Conservation (phyloP, 2,797 vertebrate species). For the Hippoglossus hippoglossus region DNA sequence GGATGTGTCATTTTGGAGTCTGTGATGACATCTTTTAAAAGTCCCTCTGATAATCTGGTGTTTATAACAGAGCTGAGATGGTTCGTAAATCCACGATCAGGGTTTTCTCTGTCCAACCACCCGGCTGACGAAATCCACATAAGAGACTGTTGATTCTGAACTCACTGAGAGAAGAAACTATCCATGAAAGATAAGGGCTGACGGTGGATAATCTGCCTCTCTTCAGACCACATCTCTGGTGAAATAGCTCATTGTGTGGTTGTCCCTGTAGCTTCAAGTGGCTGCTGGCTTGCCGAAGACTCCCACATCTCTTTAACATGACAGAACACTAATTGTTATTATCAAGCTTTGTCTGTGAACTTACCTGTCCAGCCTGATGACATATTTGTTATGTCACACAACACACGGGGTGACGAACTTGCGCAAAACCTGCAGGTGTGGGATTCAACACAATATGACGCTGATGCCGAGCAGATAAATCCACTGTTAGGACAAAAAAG, state of each 20-base stretch:
- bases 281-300: constrained; percentile 1
- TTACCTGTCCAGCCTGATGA: constrained; percentile 5
- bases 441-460: constrained; percentile 19
- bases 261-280: constrained; percentile 11
- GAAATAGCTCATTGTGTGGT: constrained; percentile 13
- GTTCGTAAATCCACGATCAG: constrained; percentile 35
- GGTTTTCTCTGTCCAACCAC: constrained; percentile 16
- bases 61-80: constrained; percentile 43
- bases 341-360: constrained; percentile 20
- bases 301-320: too few relatives aligned
- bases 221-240: constrained; percentile 14
- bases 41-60: constrained; percentile 32
- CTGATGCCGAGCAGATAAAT: constrained; percentile 49
- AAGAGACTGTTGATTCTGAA: constrained; percentile 14
- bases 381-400: not conserved
- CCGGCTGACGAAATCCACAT: not conserved
- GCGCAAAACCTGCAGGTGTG: constrained; percentile 37
- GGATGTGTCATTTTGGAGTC: constrained; percentile 2
- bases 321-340: constrained; percentile 15
- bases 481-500: constrained; percentile 34
- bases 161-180: constrained; percentile 11
- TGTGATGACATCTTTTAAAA: constrained; percentile 31
- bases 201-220: constrained; percentile 7
- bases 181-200: constrained; percentile 9
- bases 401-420: constrained; percentile 7